These are phyloP conservation scores for Esox masquinongy DNA, from an alignment of 2,797 vertebrate genomes.

Conservation along the genomic window DNA sequence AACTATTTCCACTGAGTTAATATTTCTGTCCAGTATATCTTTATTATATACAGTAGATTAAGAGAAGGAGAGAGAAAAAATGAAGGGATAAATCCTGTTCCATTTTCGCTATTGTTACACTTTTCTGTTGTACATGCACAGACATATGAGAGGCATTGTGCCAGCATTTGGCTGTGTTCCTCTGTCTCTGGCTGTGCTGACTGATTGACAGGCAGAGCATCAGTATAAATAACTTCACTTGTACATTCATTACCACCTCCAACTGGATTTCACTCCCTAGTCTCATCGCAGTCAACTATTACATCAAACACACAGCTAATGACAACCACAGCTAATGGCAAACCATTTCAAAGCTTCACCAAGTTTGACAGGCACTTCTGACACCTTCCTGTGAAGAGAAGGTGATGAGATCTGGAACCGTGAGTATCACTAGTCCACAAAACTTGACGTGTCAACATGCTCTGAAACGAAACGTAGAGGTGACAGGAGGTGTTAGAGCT, in stretches of 20 bases:
- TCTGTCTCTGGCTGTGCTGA: slow-evolving; percentile 41
- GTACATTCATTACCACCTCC: slow-evolving; percentile 67
- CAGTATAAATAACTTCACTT: slow-evolving; percentile 62
- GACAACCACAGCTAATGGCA: slow-evolving; percentile 41
- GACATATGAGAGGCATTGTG: no score
- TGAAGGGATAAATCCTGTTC: no score
- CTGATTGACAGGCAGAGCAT: slow-evolving; percentile 37
- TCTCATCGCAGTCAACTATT: neutral
- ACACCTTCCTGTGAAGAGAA: slow-evolving; percentile 63
- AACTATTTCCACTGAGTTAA: no score
- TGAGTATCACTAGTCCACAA: slow-evolving; percentile 33
- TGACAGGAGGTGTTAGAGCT: slow-evolving; percentile 55
- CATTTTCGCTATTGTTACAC: no score
- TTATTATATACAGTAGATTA: no score
- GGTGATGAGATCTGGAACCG: slow-evolving; percentile 46
- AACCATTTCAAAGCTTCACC: slow-evolving; percentile 49
- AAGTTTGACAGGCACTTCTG: slow-evolving; percentile 39
- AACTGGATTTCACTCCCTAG: slow-evolving; percentile 52
- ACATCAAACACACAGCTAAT: neutral
- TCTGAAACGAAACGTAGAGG: slow-evolving; percentile 30
- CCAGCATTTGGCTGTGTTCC: neutral
- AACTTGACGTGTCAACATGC: slow-evolving; percentile 41
- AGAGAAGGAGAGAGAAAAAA: no score
- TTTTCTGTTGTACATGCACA: no score
- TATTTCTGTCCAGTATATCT: no score